Conservation (phyloP, 2,888 invertebrate species). For the Electrophaes corylata region DNA sequence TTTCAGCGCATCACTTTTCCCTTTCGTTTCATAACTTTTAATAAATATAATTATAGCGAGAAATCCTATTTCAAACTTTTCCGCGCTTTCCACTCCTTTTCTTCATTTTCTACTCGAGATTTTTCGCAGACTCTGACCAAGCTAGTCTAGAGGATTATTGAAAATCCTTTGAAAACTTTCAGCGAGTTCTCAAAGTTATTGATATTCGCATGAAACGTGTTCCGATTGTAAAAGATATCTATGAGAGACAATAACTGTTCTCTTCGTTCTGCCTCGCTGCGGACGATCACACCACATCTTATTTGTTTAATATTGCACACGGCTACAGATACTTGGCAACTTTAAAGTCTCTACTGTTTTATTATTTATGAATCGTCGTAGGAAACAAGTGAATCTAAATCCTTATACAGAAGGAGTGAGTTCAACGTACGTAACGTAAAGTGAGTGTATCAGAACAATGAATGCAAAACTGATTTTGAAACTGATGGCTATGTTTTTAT, state of each 20-base stretch:
- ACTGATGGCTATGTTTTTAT: too few species aligned
- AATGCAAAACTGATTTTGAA: too few species aligned
- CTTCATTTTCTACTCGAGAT: neutral
- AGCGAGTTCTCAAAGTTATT: neutral
- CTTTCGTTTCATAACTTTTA: conserved; percentile 4
- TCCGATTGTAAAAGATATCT: neutral
- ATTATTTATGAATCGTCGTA: neutral
- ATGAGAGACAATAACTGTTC: neutral
- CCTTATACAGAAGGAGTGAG: too few species aligned
- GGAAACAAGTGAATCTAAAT: too few species aligned
- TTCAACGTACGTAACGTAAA: too few species aligned
- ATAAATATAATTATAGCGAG: conserved; percentile 10
- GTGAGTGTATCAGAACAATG: too few species aligned
- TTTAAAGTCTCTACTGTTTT: too few species aligned
- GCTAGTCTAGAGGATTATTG: conserved; percentile 9
- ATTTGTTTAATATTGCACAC: neutral
- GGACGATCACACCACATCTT: neutral
- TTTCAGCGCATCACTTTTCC: neutral
- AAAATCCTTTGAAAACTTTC: conserved; percentile 7
- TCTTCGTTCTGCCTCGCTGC: neutral
- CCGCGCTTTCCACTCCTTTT: neutral
- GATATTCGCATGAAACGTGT: neutral
- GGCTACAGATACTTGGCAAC: neutral
- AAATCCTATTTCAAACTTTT: conserved; percentile 5
- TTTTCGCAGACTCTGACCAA: conserved; percentile 4